A percentile compares a stretch with the other conserved stretches of the same genome.
Conservation (phyloP, 2,888 invertebrate genomes). For the Clostera curtula region DNA sequence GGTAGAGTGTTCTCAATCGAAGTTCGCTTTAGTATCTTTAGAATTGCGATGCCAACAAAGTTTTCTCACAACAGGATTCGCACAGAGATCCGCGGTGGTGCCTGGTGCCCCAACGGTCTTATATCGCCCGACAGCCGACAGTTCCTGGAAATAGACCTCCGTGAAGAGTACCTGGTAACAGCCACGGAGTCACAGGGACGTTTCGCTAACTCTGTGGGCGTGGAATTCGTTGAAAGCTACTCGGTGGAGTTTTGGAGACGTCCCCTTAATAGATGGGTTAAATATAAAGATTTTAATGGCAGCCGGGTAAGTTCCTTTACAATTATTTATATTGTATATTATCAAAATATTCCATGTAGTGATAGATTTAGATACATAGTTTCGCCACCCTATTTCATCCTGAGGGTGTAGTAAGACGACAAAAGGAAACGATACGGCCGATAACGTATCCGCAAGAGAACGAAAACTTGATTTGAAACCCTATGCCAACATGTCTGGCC, state of each 20-base stretch:
- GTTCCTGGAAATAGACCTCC: slow-evolving; percentile 87
- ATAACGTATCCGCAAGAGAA: no score
- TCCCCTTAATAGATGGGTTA: slow-evolving; percentile 80
- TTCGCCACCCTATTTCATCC: no score
- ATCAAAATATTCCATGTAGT: no score
- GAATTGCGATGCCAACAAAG: slow-evolving; percentile 2
- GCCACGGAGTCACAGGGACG: slow-evolving; percentile 92
- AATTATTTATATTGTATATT: neutral
- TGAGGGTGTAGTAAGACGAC: no score
- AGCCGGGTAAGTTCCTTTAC: slow-evolving; percentile 76
- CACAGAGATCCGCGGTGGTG: slow-evolving; percentile 90
- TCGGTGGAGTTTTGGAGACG: slow-evolving; percentile 87
- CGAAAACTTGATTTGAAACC: no score
- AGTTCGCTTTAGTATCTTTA: slow-evolving; percentile 1
- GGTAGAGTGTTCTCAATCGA: no score
- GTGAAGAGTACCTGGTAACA: slow-evolving; percentile 84
- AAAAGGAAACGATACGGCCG: no score
- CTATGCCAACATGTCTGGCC: no score
- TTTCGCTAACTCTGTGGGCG: slow-evolving; percentile 92
- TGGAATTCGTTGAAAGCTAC: slow-evolving; percentile 90
- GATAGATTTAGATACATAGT: no score
- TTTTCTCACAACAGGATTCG: slow-evolving; percentile 78
- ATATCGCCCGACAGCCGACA: slow-evolving; percentile 85
- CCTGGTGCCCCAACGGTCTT: slow-evolving; percentile 92
- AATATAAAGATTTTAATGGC: slow-evolving; percentile 86